phyloP scores from a whole-genome alignment of 1,140 invertebrate species.

The Harpegnathos saltator region DNA sequence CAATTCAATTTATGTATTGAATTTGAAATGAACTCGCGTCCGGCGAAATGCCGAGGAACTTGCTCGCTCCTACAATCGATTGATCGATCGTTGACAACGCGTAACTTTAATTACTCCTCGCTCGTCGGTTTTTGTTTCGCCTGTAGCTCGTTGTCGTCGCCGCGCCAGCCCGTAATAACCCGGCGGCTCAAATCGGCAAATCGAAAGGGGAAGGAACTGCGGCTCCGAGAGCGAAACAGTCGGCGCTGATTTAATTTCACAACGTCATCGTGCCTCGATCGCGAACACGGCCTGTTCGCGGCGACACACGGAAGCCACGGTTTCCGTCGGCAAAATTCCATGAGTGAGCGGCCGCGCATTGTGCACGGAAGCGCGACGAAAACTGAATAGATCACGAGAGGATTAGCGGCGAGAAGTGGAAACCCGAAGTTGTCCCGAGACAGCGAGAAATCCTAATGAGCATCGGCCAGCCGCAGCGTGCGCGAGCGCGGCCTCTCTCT shows the following conservation, averaged over 20 bases:
- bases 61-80: too few species aligned
- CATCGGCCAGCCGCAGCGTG: constrained; percentile 25
- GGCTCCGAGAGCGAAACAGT: not conserved
- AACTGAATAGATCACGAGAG: not conserved
- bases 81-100: not conserved
- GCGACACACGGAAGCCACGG: not conserved
- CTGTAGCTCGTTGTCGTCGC: too few species aligned
- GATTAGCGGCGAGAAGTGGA: constrained; percentile 13
- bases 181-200: too few species aligned
- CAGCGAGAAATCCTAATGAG: constrained; percentile 59
- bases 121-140: too few species aligned
- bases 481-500: constrained; percentile 6
- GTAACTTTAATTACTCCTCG: constrained; percentile 15
- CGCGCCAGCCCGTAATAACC: too few species aligned
- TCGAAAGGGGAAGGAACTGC: too few species aligned
- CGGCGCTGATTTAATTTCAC: not conserved
- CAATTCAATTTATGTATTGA: constrained; percentile 9
- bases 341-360: too few species aligned
- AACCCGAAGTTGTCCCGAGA: constrained; percentile 36
- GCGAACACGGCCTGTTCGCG: too few species aligned
- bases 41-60: too few species aligned
- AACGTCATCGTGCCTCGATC: not conserved
- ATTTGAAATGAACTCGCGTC: not conserved
- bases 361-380: not conserved
- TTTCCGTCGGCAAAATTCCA: not conserved